A percentile compares a stretch with the other conserved stretches of the same genome.
phyloP scores from a whole-genome alignment of 2,888 invertebrate genomes.

The Drosophila fulvimacula region DNA sequence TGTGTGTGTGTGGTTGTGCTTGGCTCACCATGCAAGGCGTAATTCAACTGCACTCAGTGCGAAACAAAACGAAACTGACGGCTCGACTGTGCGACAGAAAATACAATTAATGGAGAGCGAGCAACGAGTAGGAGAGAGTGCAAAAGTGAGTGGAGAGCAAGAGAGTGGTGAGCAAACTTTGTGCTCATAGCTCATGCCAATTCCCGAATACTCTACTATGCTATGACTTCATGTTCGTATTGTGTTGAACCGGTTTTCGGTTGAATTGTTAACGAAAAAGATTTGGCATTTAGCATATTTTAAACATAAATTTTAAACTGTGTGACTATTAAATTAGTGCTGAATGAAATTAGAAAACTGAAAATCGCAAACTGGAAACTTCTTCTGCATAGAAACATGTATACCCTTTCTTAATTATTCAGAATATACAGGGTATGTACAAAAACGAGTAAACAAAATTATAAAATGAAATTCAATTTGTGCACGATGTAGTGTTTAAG shows the following conservation, averaged over 20 bases:
- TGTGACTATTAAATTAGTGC: neutral
- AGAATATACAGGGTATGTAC: neutral
- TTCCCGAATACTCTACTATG: constrained; percentile 42
- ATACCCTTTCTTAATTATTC: too few species aligned
- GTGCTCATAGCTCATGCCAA: constrained; percentile 10
- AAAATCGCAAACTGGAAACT: neutral
- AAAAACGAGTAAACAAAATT: constrained; percentile 3
- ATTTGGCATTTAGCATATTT: neutral
- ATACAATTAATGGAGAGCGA: constrained; percentile 17
- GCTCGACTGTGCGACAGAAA: constrained; percentile 33
- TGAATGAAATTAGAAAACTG: neutral
- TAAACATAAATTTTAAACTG: constrained; percentile 1
- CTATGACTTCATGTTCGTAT: constrained; percentile 17
- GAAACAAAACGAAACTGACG: constrained; percentile 69
- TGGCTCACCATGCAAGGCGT: constrained; percentile 41
- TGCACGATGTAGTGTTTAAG: neutral
- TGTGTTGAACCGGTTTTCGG: constrained; percentile 26
- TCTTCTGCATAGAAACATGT: neutral
- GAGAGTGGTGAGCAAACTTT: constrained; percentile 5
- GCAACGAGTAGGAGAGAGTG: constrained; percentile 3
- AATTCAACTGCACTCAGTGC: constrained; percentile 69
- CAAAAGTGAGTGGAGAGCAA: constrained; percentile 15
- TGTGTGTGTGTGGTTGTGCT: constrained; percentile 20
- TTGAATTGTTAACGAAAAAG: neutral
- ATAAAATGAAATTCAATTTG: constrained; percentile 4